phyloP scores from a whole-genome alignment of 2,113 vertebrate genomes.

The Uropsilus gracilis region DNA sequence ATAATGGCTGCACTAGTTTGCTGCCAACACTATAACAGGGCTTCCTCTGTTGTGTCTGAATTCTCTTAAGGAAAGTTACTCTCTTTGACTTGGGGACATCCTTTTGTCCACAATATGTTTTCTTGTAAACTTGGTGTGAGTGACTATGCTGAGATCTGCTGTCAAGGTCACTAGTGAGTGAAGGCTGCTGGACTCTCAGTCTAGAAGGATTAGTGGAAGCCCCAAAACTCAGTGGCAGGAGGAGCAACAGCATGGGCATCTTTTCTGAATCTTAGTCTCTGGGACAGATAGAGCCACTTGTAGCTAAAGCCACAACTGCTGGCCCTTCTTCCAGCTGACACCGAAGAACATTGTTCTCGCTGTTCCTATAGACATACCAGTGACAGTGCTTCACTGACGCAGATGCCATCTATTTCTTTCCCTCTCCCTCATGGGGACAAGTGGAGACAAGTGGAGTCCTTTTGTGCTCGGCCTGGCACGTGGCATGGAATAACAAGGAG shows the following conservation, averaged over 20 bases:
- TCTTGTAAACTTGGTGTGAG: neutral
- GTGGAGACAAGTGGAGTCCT: neutral
- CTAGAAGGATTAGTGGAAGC: neutral
- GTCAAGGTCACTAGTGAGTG: neutral
- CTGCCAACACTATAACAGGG: too few species aligned
- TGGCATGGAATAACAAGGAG: neutral
- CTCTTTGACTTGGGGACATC: neutral
- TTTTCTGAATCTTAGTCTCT: neutral
- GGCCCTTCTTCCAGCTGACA: neutral
- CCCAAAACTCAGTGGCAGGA: accelerated
- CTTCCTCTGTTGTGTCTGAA: too few species aligned
- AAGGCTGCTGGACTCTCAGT: neutral
- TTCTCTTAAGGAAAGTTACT: neutral
- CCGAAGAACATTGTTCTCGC: neutral
- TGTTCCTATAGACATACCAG: neutral
- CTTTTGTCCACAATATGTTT: neutral
- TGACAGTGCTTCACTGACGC: neutral
- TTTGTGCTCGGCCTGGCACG: neutral
- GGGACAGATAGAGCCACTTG: neutral
- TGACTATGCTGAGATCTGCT: neutral
- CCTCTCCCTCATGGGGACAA: neutral
- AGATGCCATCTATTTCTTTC: neutral
- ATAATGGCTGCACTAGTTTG: too few species aligned
- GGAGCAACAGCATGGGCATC: accelerated
- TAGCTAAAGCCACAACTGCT: neutral